Base-by-base conservation (phyloP, 1,140 invertebrate genomes). In the Caerostris darwini region DNA sequence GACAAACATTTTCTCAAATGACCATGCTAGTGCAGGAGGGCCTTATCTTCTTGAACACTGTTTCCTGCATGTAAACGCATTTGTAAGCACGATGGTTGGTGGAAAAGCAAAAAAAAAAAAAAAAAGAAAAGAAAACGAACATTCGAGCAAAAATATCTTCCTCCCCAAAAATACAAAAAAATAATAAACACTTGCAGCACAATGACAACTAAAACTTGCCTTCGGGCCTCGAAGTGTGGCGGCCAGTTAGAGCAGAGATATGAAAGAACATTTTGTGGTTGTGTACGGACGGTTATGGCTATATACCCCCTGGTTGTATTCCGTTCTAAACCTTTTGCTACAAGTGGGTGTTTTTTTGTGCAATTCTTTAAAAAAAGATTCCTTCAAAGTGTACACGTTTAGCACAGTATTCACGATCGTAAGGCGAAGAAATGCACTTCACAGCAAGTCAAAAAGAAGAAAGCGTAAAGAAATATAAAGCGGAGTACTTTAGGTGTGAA, bases 221-320 rank as follows among this genome's bases (percentile, higher is more conserved):
- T 53, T 71, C 10, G 3, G 87, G 64, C 56, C 50, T 57, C 6
- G 64, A 64, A 90, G 64, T 50, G n/a, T 17, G 71, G 87, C 87
- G 87, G 87, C 87, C 87, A 90, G 87, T 90, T 90, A 90, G 87
- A 69, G 50, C 64, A 90, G 87, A 71, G 87, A 90, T 90, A 90
- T 90, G 87, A 90, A 90, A 90, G 87, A 56, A 64, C 87, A 90
- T 90, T 90, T 90, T 50, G 87, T 19, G 54, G 87, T 71, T 90
- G 64, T 77, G 87, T 71, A 19, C 87, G 50, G 82, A 90, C 87
- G 87, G 71, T 90, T 90, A 90, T 90, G 64, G 87, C 87, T 69
- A 71, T 57, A 71, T n/a, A 71, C 87, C 87, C 87, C 71, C 7
- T 5, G 64, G 87, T 53, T 69, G 12, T 53, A 90, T 90, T 90